Evolutionary conservation across 2,113 vertebrate genomes (phyloP).

Genomic region (Anolis carolinensis): DNA sequence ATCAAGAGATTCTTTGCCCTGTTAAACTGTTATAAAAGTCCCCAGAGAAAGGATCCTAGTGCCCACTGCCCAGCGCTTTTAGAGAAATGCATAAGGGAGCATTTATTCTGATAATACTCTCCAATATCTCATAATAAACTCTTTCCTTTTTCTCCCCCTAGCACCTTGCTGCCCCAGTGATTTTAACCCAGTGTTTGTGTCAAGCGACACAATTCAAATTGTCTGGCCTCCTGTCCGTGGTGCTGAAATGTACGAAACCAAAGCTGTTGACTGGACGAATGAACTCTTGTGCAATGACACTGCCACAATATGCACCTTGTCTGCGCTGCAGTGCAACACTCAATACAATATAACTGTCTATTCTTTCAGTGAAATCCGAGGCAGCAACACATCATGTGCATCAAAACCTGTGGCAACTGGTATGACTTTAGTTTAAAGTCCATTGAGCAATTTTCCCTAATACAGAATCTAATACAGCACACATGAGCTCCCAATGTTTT

Average conservation of each 20-base stretch:
- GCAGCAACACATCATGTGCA: constrained; percentile 81
- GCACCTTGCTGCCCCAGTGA: constrained; percentile 90
- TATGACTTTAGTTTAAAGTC: not conserved
- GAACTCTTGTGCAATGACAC: constrained; percentile 84
- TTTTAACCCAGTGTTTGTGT: constrained; percentile 74
- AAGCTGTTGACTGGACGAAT: constrained; percentile 64
- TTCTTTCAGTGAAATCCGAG: constrained; percentile 85
- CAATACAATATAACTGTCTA: constrained; percentile 81
- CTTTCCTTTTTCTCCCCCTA: constrained; percentile 54
- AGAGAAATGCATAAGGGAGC: not conserved
- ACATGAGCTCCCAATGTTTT: too few species aligned
- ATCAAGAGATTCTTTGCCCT: not conserved
- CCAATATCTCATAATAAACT: not conserved
- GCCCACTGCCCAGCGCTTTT: not conserved
- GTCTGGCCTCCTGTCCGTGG: constrained; percentile 86
- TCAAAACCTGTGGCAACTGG: constrained; percentile 80
- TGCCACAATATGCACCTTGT: constrained; percentile 80
- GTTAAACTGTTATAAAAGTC: not conserved
- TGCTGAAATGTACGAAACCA: constrained; percentile 86
- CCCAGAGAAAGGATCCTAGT: not conserved
- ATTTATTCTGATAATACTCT: accelerated
- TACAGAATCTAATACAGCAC: not conserved
- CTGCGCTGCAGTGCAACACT: constrained; percentile 83
- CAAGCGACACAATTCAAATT: constrained; percentile 84
- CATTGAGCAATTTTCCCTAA: not conserved